Evolutionary conservation across 2,113 vertebrate genomes (phyloP).

Genomic region (Cynocephalus volans): DNA sequence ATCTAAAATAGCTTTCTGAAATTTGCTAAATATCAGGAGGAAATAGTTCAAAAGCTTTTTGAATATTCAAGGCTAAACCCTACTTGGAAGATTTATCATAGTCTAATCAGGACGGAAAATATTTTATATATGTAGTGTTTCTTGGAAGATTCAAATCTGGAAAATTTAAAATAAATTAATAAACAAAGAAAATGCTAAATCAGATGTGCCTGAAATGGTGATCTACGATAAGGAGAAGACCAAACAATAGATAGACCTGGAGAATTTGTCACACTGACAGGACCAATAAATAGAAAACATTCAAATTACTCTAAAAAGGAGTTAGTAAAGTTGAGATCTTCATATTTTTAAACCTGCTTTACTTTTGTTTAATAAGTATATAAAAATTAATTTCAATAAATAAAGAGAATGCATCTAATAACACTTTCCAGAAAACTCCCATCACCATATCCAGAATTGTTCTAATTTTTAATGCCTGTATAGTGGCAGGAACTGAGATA

Average conservation of each 20-base stretch:
- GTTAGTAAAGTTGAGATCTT: not conserved
- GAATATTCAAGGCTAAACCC: not conserved
- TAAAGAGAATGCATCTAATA: not conserved
- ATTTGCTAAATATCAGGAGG: not conserved
- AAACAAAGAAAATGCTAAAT: not conserved
- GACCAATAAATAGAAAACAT: not conserved
- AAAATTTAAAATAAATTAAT: slow-evolving; percentile 39
- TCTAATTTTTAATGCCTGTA: slow-evolving; percentile 32
- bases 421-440: slow-evolving; percentile 7
- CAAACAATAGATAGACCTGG: not conserved
- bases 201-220: not conserved
- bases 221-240: not conserved
- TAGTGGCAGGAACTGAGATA: slow-evolving; percentile 28
- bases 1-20: not conserved
- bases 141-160: not conserved
- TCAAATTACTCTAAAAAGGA: not conserved
- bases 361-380: not conserved
- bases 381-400: slow-evolving; percentile 45
- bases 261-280: not conserved
- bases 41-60: not conserved
- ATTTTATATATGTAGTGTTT: not conserved
- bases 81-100: not conserved
- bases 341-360: not conserved
- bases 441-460: not conserved
- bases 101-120: not conserved